Evolutionary conservation across 2,113 vertebrate genomes (phyloP), one percentile per base, ranked within the genome.

Genomic region (Arizona elegans): DNA sequence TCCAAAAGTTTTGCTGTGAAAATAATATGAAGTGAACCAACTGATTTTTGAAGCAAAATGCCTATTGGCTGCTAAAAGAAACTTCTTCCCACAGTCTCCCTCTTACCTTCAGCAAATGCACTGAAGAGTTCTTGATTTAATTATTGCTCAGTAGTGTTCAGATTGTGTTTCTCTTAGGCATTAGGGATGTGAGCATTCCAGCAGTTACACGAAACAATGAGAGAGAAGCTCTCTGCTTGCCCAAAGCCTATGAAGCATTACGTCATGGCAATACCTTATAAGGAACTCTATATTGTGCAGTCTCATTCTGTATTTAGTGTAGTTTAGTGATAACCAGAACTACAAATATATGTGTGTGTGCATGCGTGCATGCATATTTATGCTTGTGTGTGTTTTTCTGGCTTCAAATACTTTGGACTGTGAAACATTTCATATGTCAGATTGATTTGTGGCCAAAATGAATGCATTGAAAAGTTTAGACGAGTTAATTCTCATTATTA

Each of bases 231-330:
- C 97, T 90, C 94, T 94, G 97, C 97, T 96, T 97, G 97, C 98
- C 98, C 98, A 96, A 96, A 98, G 99, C 98, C 98, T 98, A 97
- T 96, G 98, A 98, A 97, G 97, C 98, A 98, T 99, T 98, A 99
- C 99, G 99, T 99, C 99, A 99, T 97, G 96, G 98, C 97, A 97
- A 97, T 97, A 90, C 99, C 99, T 98, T 99, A 99, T 99, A 99
- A 98, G 99, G 99, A 97, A 91, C 98, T 97, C 95, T 92, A 98
- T 97, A 97, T 97, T 98, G 97, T 97, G 97, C 97, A 95, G 97
- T 75, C 98, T 97, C 96, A 93, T 97, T 96, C 96, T 94, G 93
- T 96, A 96, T 97, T 96, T 96, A 96, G 96, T 96, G 96, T 94
- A 50, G 94, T 95, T 95, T 1, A 90, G 92, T 94, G 96, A 96